A percentile compares a stretch with the other conserved stretches of the same genome.
These are phyloP conservation scores for Parazoanthus swiftii DNA, from an alignment of 92 coral and sea anemone species.

Conservation along the genomic window DNA sequence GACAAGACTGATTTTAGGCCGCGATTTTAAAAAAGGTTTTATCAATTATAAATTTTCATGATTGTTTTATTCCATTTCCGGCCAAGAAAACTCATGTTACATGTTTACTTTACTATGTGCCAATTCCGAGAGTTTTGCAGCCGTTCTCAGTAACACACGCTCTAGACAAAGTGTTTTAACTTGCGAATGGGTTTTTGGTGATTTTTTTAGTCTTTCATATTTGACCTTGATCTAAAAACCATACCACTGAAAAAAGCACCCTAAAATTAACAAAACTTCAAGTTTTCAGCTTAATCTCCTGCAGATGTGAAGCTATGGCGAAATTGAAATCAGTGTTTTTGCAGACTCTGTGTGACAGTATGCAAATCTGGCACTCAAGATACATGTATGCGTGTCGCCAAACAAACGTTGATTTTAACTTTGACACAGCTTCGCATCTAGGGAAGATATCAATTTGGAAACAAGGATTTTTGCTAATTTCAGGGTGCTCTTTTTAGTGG, in stretches of 20 bases:
- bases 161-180: neutral
- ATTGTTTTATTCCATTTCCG: neutral
- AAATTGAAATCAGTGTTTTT: no score
- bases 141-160: neutral
- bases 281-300: no score
- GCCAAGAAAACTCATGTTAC: conserved; percentile 14
- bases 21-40: neutral
- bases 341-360: neutral
- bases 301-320: no score
- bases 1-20: neutral
- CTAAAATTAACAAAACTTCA: no score
- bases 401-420: conserved; percentile 9
- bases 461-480: neutral
- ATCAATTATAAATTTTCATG: neutral
- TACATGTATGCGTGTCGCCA: conserved; percentile 7
- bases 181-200: neutral
- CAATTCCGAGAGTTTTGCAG: conserved; percentile 5
- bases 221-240: neutral
- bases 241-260: no score
- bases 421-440: conserved; percentile 8
- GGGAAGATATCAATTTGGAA: neutral
- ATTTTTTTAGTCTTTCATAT: neutral
- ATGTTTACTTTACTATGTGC: conserved; percentile 9
- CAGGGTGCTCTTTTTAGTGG: conserved; percentile 17
- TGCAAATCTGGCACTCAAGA: neutral